These are phyloP conservation scores for Bruchidius siliquastri DNA, from an alignment of 2,888 invertebrate species.

Conservation along the genomic window DNA sequence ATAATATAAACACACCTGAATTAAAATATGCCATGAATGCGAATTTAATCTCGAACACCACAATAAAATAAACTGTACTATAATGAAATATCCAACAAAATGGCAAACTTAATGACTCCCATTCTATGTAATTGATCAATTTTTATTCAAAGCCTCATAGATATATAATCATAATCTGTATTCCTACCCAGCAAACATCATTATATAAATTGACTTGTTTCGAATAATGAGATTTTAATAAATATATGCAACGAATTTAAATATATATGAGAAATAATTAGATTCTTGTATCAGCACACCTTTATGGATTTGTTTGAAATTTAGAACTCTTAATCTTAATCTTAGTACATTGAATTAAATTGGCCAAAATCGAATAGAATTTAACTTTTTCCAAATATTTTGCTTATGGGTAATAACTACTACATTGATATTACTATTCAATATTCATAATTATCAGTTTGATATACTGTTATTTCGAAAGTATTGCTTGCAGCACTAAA, in stretches of 20 bases:
- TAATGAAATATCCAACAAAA: not conserved
- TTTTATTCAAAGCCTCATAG: not conserved
- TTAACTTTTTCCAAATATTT: too few species aligned
- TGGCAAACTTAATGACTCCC: not conserved
- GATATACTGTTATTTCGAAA: too few species aligned
- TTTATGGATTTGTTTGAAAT: not conserved
- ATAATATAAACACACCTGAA: not conserved
- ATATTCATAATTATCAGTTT: too few species aligned
- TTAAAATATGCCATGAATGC: not conserved
- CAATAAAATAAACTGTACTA: not conserved
- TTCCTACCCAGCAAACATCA: not conserved
- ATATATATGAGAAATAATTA: not conserved
- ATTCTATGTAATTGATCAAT: not conserved
- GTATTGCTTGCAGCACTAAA: too few species aligned
- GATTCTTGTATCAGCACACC: not conserved
- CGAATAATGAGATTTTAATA: not conserved
- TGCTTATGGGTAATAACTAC: too few species aligned
- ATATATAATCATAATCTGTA: not conserved
- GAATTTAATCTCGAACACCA: not conserved
- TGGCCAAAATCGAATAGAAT: too few species aligned
- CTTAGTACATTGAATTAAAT: too few species aligned
- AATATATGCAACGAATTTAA: not conserved
- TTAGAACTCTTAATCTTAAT: too few species aligned
- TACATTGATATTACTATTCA: too few species aligned
- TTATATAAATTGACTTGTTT: not conserved